Evolutionary conservation across 1,140 invertebrate genomes (phyloP), one percentile per base, ranked within the genome.

Genomic region (Pseudomyrmex dendroicus): DNA sequence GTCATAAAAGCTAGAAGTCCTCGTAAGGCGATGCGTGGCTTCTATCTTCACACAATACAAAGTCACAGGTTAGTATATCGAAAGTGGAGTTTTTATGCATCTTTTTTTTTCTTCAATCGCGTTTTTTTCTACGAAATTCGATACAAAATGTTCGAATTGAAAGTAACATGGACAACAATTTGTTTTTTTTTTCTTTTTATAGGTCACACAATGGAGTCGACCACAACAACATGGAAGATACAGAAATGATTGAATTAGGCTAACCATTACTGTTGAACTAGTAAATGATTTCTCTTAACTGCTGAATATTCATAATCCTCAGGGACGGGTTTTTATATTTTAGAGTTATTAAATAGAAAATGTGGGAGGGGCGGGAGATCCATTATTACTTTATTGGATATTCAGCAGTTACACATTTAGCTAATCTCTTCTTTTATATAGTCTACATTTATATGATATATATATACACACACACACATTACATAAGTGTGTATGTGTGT

Each of bases 1-100:
- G 95, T 97, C 56, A 94, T 96, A 48, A 96, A 96, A 85, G 96
- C 97, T 15, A 95, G 96, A 83, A 97, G 96, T 56, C 97, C 97
- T 35, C 95, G 97, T 1, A 97, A 90, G 87, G 87, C 88, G 72
- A 86, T 91, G 68, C 89, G 92, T 15, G 90, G 90, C 70, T 93
- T 93, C 78, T 92, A 91, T 57, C 92, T 92, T 35, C 84, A 91
- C 12, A 86, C 86, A 52, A 90, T 91, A 82, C 90, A 86, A 83
- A 89, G 82, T 89, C 89, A 92, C 76, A 94, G 92, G 92, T 93
- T 82, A 90, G 50, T 50, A 63, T 76, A 54, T 70, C 44, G 50
- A 70, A 35, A 8, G 70, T 80, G 48, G 4, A 50, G 54, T 13
- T 52, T 2, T 52, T 10, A 0, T 13, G 9, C 0, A 0, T 12